Conservation (phyloP, 2,797 vertebrate genomes). For the Acanthis flammea region DNA sequence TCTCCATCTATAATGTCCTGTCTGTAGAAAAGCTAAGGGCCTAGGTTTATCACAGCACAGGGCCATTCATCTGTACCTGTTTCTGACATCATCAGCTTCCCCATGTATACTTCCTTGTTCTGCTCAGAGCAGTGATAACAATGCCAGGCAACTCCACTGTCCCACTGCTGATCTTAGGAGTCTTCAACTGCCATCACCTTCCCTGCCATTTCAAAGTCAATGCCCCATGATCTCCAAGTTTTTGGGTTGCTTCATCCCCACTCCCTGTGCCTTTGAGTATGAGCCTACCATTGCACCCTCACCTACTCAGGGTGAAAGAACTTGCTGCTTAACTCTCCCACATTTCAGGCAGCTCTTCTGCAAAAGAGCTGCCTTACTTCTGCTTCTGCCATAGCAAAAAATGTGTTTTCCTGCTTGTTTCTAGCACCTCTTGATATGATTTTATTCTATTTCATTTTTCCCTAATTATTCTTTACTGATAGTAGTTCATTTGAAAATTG, state of each 20-base stretch:
- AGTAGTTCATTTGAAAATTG: background rate
- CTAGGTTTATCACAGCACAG: background rate
- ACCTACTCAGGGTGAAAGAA: background rate
- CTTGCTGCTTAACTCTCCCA: background rate
- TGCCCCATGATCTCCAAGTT: background rate
- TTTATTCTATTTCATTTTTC: background rate
- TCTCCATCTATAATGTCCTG: background rate
- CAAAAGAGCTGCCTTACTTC: background rate
- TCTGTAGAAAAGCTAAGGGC: background rate
- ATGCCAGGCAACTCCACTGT: background rate
- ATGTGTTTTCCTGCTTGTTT: background rate
- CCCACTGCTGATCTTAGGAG: background rate
- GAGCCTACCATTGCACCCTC: background rate
- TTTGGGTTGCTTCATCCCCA: background rate
- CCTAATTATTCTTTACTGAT: background rate
- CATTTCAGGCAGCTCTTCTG: background rate
- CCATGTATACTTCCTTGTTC: background rate
- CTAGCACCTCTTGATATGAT: background rate
- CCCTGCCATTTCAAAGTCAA: background rate
- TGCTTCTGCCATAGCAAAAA: background rate
- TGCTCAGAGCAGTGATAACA: background rate
- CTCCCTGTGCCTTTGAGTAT: background rate
- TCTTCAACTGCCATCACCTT: background rate
- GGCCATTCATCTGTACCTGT: background rate
- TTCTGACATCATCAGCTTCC: background rate